These are phyloP conservation scores for Palloptera scutellata DNA, from an alignment of 2,888 invertebrate species.

Conservation along the genomic window DNA sequence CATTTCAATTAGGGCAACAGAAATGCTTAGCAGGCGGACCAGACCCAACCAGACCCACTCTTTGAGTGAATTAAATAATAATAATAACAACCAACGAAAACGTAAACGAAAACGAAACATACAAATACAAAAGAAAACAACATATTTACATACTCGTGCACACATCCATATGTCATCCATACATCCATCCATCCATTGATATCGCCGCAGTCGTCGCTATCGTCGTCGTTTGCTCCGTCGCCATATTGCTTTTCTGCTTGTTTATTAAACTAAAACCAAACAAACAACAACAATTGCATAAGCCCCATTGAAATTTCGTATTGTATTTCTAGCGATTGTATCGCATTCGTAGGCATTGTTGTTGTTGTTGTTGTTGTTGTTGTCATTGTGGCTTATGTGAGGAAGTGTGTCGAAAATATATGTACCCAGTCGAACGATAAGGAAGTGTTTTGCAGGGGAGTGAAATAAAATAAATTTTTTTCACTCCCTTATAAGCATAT, in stretches of 20 bases:
- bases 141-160: not conserved
- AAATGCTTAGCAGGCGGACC: conserved; percentile 25
- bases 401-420: not conserved
- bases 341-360: not conserved
- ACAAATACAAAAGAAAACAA: conserved; percentile 22
- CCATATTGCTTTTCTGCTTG: conserved; percentile 36
- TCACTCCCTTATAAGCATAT: too few species aligned
- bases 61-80: not conserved
- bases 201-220: not conserved
- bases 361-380: conserved; percentile 13
- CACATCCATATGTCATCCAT: conserved; percentile 25
- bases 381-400: conserved; percentile 16
- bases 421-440: too few species aligned
- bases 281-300: conserved; percentile 28
- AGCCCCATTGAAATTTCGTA: not conserved
- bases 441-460: too few species aligned
- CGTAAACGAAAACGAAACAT: conserved; percentile 35
- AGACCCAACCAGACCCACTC: conserved; percentile 14
- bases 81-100: conserved; percentile 33
- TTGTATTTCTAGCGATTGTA: not conserved
- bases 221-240: conserved; percentile 13
- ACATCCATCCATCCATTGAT: not conserved
- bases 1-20: conserved; percentile 61
- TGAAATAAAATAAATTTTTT: too few species aligned
- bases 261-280: conserved; percentile 38